phyloP scores from a whole-genome alignment of 1,140 invertebrate genomes.

The Hormaphis cornu region DNA sequence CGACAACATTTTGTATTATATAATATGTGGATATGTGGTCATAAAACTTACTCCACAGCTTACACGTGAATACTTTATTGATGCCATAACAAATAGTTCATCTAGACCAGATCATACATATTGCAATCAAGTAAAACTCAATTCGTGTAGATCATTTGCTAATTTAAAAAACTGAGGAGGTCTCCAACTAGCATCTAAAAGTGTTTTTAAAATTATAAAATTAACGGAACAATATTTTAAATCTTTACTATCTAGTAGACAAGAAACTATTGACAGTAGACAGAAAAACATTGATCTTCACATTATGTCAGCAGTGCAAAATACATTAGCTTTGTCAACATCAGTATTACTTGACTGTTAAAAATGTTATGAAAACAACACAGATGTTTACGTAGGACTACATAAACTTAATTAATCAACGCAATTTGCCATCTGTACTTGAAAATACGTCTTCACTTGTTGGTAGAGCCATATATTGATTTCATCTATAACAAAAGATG shows the following conservation, averaged over 20 bases:
- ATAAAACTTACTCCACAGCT: not conserved
- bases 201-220: not conserved
- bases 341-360: too few relatives aligned
- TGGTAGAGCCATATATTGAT: too few relatives aligned
- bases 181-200: not conserved
- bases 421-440: too few relatives aligned
- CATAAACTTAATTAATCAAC: too few relatives aligned
- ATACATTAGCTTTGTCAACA: too few relatives aligned
- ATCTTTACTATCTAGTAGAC: not conserved
- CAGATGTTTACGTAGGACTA: too few relatives aligned
- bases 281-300: too few relatives aligned
- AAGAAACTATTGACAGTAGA: not conserved
- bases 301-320: too few relatives aligned
- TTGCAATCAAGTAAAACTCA: not conserved
- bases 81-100: not conserved
- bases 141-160: not conserved
- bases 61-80: not conserved
- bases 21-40: not conserved
- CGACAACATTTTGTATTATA: not conserved
- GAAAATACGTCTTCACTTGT: too few relatives aligned
- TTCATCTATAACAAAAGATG: too few relatives aligned
- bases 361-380: too few relatives aligned
- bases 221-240: not conserved
- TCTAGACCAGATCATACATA: not conserved
- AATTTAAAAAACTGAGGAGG: not conserved